Base-by-base conservation (phyloP, 2,797 vertebrate genomes). In the Betta splendens region DNA sequence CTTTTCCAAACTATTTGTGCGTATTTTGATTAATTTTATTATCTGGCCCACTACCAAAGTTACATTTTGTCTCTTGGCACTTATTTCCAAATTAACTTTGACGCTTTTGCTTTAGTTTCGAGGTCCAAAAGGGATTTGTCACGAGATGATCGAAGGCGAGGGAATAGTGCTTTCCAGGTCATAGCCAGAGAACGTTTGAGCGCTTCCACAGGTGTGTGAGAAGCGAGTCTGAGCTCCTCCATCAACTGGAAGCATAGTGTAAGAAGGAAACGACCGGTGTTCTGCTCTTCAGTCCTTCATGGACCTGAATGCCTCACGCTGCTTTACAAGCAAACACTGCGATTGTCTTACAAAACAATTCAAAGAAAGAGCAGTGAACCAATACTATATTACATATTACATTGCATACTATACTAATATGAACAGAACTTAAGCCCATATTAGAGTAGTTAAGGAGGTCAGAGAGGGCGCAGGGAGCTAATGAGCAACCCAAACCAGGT, bases 261-360 rank as follows among this genome's bases (percentile, higher is more conserved):
- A 37, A 31, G 4, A 0, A 3, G 44, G 43, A 22, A 54, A 63
- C 18, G 51, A 56, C 42, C 26, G 62, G 22, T 50, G 33, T 16
- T 44, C 29, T 11, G 2, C 50, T 52, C 40, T 43, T 6, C 9
- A 5, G 44, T 57, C 55, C 40, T 65, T 50, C 48, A 39, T 69
- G 70, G 80, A 70, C 77, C 40, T 22, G 23, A 7, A 2, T 13
- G 56, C 39, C 55, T 75, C 69, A 51, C n/a, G 42, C 38, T 55
- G 56, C 63, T 66, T 61, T 54, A 55, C 35, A 69, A 60, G 57
- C 72, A 79, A 53, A 73, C 44, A 1, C 72, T 64, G 53, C 36
- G 68, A 80, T 79, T 65, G 46, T 74, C 69, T 62, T 40, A 50
- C 2, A 8, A 8, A 64, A 43, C 22, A 9, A 49, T 56, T 51